Evolutionary conservation across 2,797 vertebrate species (phyloP).

Genomic region (Lutjanus argentimaculatus): DNA sequence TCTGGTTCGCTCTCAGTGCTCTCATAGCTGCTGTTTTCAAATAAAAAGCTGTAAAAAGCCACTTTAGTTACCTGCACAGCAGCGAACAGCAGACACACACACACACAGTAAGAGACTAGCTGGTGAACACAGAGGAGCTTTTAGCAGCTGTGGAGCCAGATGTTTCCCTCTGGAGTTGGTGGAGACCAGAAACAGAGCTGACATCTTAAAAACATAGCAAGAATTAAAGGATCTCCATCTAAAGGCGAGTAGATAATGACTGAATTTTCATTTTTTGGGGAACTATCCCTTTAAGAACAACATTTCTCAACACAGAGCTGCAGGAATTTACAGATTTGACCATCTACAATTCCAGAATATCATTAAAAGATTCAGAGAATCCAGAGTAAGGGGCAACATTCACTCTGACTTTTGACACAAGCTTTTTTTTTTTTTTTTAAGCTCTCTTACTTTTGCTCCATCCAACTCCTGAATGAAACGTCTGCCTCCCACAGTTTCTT

Average conservation of each 20-base stretch:
- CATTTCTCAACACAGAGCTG: too few relatives aligned
- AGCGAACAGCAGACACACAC: not conserved
- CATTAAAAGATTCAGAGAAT: too few relatives aligned
- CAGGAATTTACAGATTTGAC: too few relatives aligned
- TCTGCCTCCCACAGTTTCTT: not conserved
- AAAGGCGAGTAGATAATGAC: too few relatives aligned
- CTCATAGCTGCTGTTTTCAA: not conserved
- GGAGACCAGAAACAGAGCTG: not conserved
- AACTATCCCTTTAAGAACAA: too few relatives aligned
- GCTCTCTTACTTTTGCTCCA: too few relatives aligned
- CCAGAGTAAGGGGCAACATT: not conserved
- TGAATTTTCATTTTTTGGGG: too few relatives aligned
- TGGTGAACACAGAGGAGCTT: not conserved
- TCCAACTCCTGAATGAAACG: not conserved
- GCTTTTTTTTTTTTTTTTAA: too few relatives aligned
- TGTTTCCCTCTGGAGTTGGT: too few relatives aligned
- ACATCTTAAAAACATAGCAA: too few relatives aligned
- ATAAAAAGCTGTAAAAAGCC: not conserved
- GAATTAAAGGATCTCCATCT: too few relatives aligned
- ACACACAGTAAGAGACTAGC: not conserved
- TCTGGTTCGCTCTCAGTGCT: not conserved
- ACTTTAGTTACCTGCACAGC: not conserved
- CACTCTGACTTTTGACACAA: not conserved
- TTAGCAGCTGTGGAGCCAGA: not conserved
- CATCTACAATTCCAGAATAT: too few relatives aligned